Evolutionary conservation across 2,888 invertebrate genomes (phyloP), one percentile per base, ranked within the genome.

Genomic region (Rotaria magnacalcarata): DNA sequence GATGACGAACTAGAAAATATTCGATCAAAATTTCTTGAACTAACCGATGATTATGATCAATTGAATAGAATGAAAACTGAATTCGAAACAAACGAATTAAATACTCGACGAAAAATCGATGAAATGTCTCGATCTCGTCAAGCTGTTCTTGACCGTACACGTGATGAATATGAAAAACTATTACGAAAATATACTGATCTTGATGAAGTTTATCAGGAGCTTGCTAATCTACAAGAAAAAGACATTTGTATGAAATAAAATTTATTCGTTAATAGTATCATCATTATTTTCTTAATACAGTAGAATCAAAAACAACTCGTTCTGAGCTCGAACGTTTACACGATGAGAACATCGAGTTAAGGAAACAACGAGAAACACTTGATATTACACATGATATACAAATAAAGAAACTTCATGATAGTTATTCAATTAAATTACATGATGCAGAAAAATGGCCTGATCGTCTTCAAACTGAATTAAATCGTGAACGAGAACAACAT

Each of bases 381-480:
- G 47, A 58, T 16, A 52, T 86, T 34, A 58, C 86, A 11, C 86
- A 86, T 60, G 75, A 86, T 58, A 41, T 80, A 41, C 80, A 86
- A 60, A 58, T 86, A n/a, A 75, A 54, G 34, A 75, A 85, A 60
- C n/a, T 86, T 21, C 85, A 86, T 34, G 85, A 86, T 24, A 80
- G 19, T 8, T 86, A 85, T 85, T 47, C 50, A 34, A 75, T 50
- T 7, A 86, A 80, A 75, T 54, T 85, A 43, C 85, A 50, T 21
- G 41, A 52, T 56, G 84, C 85, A 50, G 85, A 85, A 74, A 41
- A 86, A 50, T 86, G 86, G 86, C 84, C 85, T 19, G 86, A 86
- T 47, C 85, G 60, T 21, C n/a, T 86, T 5, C 75, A 85, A 84
- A 8, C 50, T 1, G 86, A 86, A 75, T 60, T 86, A 21, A 80